Evolutionary conservation across 2,797 vertebrate species (phyloP), one percentile per base, ranked within the genome.

Genomic region (Danio aesculapii): DNA sequence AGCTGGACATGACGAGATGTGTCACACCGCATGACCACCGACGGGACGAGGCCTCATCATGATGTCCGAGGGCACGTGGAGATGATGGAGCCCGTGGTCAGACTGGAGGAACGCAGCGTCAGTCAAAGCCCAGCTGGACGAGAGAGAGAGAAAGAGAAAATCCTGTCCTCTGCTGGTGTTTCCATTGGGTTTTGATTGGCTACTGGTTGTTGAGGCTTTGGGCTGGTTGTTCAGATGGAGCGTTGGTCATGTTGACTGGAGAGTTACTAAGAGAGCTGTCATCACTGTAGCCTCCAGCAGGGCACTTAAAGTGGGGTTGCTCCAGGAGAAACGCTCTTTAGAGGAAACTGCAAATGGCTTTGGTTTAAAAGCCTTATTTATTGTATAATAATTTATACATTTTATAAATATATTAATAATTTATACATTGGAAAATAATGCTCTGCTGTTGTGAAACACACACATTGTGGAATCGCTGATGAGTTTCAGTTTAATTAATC

Each of bases 1-100:
- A 86, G 86, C 82, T 55, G 83, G 67, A 74, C 46, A 77, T 50
- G 43, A 30, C 1, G 67, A 63, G 53, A 80, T 52, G 66, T 72
- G 82, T 82, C 83, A 79, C 84, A 73, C 46, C 19, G 62, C 66
- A 72, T 69, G 84, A 81, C 67, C 73, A 82, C 30, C 4, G 13
- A 17, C 63, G 79, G 64, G 66, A 81, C 70, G 53, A 70, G 21
- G 83, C 72, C 47, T 57, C 13, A 72, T 71, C 62, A 81, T 74
- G 75, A 77, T 77, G 70, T 81, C 59, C 58, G 12, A 44, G 77
- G 57, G 44, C 30, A 14, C 50, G 13, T 10, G 8, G 47, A 70
- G 57, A 79, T 11, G n/a, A 19, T 19, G 58, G 70, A 62, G 44
- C 67, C 57, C 6, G 21, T 52, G 30, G 75, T 77, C 63, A 59